Percentiles rank a stretch among this genome's conserved stretches.
Evolutionary conservation across 2,113 vertebrate species (phyloP).

Genomic region (Bufo bufo): DNA sequence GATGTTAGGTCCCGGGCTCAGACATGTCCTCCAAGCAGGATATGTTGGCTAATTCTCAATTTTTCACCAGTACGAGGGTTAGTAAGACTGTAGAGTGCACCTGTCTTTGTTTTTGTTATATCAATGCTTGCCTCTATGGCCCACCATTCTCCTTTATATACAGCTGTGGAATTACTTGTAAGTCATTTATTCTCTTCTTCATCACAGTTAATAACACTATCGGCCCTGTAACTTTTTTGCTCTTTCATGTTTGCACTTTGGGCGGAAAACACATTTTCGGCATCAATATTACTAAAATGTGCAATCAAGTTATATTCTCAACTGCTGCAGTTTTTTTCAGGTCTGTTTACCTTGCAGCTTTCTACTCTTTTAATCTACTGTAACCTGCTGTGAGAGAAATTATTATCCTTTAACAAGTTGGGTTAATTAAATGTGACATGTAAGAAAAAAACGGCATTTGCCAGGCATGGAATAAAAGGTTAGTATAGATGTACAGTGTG

Average conservation of each 20-base stretch:
- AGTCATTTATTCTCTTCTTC: not conserved
- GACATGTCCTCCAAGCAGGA: too few relatives aligned
- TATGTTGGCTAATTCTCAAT: too few relatives aligned
- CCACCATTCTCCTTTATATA: too few relatives aligned
- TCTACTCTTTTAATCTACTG: constrained; percentile 41
- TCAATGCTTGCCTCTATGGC: too few relatives aligned
- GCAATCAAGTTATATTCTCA: not conserved
- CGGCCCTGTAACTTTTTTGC: not conserved
- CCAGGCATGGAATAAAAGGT: constrained; percentile 6
- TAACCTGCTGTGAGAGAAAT: constrained; percentile 46
- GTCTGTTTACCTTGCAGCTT: constrained; percentile 47
- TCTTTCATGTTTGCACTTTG: constrained; percentile 24
- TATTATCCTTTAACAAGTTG: constrained; percentile 41
- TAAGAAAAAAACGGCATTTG: constrained; percentile 9
- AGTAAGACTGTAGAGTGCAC: too few relatives aligned
- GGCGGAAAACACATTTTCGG: constrained; percentile 8
- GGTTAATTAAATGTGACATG: constrained; percentile 48
- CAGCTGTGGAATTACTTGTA: not conserved
- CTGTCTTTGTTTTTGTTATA: too few relatives aligned
- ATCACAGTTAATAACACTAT: not conserved
- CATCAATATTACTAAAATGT: constrained; percentile 13
- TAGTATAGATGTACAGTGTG: constrained; percentile 6
- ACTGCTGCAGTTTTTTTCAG: constrained; percentile 24
- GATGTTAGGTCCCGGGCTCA: too few relatives aligned
- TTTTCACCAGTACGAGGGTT: too few relatives aligned